Percentiles rank a stretch among this genome's conserved stretches.
Conservation (phyloP, 2,888 invertebrate genomes). For the Dugesia japonica region DNA sequence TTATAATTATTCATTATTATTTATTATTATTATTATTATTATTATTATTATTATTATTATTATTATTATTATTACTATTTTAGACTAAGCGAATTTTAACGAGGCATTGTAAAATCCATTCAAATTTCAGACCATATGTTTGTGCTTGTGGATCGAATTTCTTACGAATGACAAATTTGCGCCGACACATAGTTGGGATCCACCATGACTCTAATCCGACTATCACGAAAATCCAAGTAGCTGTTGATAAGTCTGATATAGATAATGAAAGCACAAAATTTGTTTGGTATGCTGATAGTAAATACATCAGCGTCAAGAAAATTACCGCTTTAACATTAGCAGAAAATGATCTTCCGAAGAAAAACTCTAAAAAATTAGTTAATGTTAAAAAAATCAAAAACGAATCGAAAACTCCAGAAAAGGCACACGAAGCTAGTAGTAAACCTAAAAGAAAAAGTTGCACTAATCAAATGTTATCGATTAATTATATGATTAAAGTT, state of each 20-base stretch:
- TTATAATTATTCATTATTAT: no score
- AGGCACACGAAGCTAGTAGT: not conserved
- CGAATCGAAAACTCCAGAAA: not conserved
- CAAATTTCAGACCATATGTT: not conserved
- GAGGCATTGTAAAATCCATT: not conserved
- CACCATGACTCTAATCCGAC: conserved; percentile 12
- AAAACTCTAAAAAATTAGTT: not conserved
- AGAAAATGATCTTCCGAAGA: not conserved
- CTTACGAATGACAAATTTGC: not conserved
- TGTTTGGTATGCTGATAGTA: conserved; percentile 5
- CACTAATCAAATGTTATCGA: not conserved
- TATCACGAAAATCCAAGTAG: not conserved
- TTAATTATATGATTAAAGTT: not conserved
- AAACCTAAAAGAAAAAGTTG: not conserved
- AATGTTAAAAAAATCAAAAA: not conserved
- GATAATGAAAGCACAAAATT: not conserved
- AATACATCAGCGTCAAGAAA: not conserved
- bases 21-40: no score
- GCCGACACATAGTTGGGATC: not conserved
- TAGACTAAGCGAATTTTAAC: not conserved
- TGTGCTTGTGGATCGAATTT: not conserved
- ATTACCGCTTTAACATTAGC: not conserved
- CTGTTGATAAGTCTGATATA: not conserved
- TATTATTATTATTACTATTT: not conserved
- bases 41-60: no score